Conservation (phyloP, 2,888 invertebrate genomes). For the Antitype chi region DNA sequence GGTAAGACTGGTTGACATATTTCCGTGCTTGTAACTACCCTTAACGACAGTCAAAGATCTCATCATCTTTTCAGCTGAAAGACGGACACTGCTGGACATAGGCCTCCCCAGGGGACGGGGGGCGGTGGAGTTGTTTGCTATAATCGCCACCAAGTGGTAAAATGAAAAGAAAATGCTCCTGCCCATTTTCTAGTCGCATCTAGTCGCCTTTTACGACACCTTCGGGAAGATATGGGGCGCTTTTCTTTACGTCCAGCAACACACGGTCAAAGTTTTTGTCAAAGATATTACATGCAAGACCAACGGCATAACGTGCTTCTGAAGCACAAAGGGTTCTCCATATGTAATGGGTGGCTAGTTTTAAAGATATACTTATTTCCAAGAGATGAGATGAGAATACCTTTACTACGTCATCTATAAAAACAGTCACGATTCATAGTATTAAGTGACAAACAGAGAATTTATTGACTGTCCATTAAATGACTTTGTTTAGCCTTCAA, state of each 20-base stretch:
- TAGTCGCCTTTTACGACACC: too few species aligned
- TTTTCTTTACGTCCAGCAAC: too few species aligned
- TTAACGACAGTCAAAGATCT: neutral
- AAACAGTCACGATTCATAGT: conserved; percentile 32
- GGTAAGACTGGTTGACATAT: neutral
- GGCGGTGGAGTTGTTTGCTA: too few species aligned
- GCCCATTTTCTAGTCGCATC: too few species aligned
- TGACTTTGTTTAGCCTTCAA: conserved; percentile 50
- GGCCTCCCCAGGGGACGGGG: too few species aligned
- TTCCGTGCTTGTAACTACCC: neutral
- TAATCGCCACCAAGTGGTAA: too few species aligned
- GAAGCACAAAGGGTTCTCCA: neutral
- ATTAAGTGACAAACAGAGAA: conserved; percentile 32
- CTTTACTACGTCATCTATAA: neutral
- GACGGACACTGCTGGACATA: too few species aligned
- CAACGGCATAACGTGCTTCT: neutral
- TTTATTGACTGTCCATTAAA: conserved; percentile 46
- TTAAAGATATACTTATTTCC: neutral
- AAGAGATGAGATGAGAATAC: conserved; percentile 5
- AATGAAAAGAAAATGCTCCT: too few species aligned
- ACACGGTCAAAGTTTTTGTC: too few species aligned
- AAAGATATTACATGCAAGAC: neutral
- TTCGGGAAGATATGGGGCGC: too few species aligned
- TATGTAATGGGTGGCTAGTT: neutral
- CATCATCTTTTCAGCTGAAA: too few species aligned